Evolutionary conservation across 1,140 invertebrate species (phyloP).

Genomic region (Eumaeus atala): DNA sequence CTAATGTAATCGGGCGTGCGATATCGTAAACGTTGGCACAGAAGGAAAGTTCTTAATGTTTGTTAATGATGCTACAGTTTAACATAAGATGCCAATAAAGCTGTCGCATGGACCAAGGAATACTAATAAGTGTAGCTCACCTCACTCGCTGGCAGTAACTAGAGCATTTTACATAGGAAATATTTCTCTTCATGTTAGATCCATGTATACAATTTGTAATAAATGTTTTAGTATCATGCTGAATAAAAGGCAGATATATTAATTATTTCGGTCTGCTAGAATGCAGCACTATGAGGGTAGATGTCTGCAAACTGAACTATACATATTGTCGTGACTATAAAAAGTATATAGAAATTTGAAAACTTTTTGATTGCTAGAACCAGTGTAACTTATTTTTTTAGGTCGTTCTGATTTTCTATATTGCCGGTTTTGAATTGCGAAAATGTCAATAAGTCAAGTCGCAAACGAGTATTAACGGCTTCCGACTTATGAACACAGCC

Average conservation of each 20-base stretch:
- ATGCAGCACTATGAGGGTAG: constrained; percentile 57
- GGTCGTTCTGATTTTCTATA: too few species aligned
- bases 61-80: constrained; percentile 32
- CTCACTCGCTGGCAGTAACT: constrained; percentile 55
- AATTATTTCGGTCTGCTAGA: constrained; percentile 35
- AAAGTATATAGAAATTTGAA: too few species aligned
- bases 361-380: too few species aligned
- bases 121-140: constrained; percentile 62
- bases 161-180: constrained; percentile 51
- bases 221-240: constrained; percentile 54
- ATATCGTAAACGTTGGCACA: constrained; percentile 13
- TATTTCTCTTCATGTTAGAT: constrained; percentile 57
- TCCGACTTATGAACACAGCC: too few species aligned
- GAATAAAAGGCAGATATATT: constrained; percentile 37
- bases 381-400: too few species aligned
- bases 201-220: constrained; percentile 61
- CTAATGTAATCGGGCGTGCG: constrained; percentile 21
- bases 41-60: constrained; percentile 8
- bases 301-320: constrained; percentile 26
- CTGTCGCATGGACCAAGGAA: constrained; percentile 66
- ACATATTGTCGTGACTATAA: constrained; percentile 4
- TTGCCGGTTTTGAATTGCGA: too few species aligned
- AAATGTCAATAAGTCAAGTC: too few species aligned
- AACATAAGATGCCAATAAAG: constrained; percentile 63
- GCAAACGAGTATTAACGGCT: too few species aligned